These are phyloP conservation scores for Kradibia gibbosae DNA, from an alignment of 1,140 invertebrate genomes.

Conservation along the genomic window DNA sequence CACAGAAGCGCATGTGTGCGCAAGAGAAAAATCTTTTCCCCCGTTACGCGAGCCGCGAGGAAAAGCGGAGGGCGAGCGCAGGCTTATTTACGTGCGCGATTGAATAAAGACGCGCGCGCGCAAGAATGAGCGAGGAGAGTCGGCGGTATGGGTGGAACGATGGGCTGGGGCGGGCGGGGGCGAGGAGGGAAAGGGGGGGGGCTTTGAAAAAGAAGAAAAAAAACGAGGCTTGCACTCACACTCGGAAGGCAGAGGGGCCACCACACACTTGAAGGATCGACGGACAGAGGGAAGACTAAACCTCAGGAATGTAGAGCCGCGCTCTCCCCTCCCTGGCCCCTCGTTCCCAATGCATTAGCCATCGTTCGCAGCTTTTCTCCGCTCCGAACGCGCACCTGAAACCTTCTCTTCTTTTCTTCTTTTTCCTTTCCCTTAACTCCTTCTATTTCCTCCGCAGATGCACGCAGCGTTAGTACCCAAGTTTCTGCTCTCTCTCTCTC, in stretches of 20 bases:
- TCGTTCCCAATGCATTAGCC: background rate
- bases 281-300: conserved; percentile 48
- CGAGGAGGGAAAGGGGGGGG: background rate
- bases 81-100: background rate
- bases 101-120: too few relatives aligned
- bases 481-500: background rate
- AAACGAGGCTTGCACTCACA: background rate
- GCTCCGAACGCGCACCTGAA: background rate
- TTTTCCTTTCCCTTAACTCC: background rate
- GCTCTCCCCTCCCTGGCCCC: background rate
- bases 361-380: too few relatives aligned
- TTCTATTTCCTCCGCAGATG: background rate
- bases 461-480: background rate
- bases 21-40: too few relatives aligned
- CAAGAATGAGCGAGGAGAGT: too few relatives aligned
- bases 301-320: conserved; percentile 58
- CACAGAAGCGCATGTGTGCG: too few relatives aligned
- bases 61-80: background rate
- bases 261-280: background rate
- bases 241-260: background rate
- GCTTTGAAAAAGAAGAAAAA: background rate
- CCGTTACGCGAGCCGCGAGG: background rate
- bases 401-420: conserved; percentile 1
- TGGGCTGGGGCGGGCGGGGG: background rate
- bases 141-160: too few relatives aligned